Evolutionary conservation across 2,888 invertebrate species (phyloP).

Genomic region (Pyrgus malvae): DNA sequence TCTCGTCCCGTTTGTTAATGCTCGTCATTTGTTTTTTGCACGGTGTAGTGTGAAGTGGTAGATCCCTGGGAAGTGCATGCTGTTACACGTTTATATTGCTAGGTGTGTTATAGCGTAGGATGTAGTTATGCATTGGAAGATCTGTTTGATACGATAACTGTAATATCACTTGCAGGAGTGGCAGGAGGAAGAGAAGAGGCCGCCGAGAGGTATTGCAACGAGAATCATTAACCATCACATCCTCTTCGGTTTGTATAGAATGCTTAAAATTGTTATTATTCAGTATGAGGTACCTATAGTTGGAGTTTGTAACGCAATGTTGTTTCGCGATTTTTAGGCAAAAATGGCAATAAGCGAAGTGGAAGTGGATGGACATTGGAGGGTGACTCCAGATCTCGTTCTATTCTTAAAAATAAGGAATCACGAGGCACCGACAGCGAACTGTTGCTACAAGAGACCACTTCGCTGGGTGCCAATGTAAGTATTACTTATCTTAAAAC

Average conservation of each 20-base stretch:
- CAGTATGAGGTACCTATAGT: too few species aligned
- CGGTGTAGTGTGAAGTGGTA: conserved; percentile 28
- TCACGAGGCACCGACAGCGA: conserved; percentile 79
- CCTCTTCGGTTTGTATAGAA: conserved; percentile 71
- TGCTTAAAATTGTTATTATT: too few species aligned
- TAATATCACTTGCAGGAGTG: conserved; percentile 62
- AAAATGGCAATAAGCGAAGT: conserved; percentile 73
- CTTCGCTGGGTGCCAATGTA: conserved; percentile 76
- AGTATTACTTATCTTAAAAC: conserved; percentile 31
- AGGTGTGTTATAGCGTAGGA: not conserved
- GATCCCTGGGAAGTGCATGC: conserved; percentile 17
- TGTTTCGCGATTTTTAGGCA: too few species aligned
- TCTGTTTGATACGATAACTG: not conserved
- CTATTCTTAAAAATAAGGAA: conserved; percentile 79
- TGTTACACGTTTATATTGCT: conserved; percentile 1
- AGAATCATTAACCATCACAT: conserved; percentile 81
- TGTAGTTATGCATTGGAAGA: conserved; percentile 1
- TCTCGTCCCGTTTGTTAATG: conserved; percentile 16
- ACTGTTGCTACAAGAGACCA: conserved; percentile 72
- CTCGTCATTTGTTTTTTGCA: conserved; percentile 34
- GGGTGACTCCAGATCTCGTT: conserved; percentile 71
- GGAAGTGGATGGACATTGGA: conserved; percentile 67
- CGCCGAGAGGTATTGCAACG: conserved; percentile 78
- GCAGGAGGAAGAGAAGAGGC: conserved; percentile 77
- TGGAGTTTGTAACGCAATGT: too few species aligned